phyloP scores from a whole-genome alignment of 1,140 invertebrate species.

The Acarapis woodi region DNA sequence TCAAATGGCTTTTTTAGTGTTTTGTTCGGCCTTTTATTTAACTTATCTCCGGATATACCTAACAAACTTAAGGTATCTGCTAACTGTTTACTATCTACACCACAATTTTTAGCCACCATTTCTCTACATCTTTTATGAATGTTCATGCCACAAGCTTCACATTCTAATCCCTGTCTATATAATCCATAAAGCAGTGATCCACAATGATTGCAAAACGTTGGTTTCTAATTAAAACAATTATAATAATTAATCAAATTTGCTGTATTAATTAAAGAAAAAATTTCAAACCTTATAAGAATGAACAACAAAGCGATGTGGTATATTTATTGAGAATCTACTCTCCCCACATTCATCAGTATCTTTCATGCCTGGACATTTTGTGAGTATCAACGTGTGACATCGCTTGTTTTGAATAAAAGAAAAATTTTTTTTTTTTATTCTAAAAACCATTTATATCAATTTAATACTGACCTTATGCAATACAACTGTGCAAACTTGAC shows the following conservation, averaged over 20 bases:
- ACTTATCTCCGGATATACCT: conserved; percentile 65
- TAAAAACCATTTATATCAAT: no score
- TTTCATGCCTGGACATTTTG: conserved; percentile 81
- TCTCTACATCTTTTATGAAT: conserved; percentile 95
- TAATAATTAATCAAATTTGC: no score
- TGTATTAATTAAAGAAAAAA: no score
- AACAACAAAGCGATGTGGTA: conserved; percentile 56
- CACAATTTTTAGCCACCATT: conserved; percentile 97
- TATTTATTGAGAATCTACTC: conserved; percentile 83
- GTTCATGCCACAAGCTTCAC: conserved; percentile 87
- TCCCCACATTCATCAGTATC: conserved; percentile 27
- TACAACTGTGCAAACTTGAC: conserved; percentile 4
- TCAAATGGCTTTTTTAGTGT: background rate
- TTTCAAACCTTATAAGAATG: conserved; percentile 78
- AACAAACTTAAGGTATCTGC: conserved; percentile 63
- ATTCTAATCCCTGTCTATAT: conserved; percentile 83
- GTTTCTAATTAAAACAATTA: no score
- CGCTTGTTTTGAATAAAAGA: conserved; percentile 92
- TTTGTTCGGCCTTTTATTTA: conserved; percentile 10
- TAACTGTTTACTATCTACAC: conserved; percentile 87
- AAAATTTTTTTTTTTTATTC: no score
- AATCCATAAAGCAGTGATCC: conserved; percentile 85
- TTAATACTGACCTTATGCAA: no score
- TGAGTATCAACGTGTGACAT: conserved; percentile 73
- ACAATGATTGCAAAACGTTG: conserved; percentile 98